Percentiles rank a stretch among this genome's conserved stretches.
These are phyloP conservation scores for Tipula lateralis DNA, from an alignment of 2,888 invertebrate genomes.

Conservation along the genomic window DNA sequence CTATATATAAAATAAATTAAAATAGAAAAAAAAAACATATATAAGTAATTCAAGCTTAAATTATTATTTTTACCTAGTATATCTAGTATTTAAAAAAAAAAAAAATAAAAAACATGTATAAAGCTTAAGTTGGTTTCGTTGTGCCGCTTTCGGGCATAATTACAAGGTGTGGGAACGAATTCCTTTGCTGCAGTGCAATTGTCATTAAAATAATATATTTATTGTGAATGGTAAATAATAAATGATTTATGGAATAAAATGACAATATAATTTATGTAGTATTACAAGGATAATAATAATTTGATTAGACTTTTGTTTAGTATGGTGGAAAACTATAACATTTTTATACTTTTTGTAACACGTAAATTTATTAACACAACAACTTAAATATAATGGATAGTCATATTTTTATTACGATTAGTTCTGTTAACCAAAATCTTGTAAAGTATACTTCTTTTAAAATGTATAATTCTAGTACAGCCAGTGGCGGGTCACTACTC, in stretches of 20 bases:
- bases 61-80: background rate
- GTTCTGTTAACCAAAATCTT: no score
- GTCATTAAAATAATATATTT: background rate
- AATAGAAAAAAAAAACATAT: background rate
- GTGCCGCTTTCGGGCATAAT: background rate
- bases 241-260: background rate
- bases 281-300: background rate
- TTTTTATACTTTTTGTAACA: background rate
- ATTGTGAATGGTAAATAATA: background rate
- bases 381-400: no score
- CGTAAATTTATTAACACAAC: background rate
- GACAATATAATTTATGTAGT: background rate
- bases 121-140: background rate
- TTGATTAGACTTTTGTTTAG: no score
- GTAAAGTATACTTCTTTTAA: no score
- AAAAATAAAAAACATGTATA: background rate
- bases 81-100: background rate
- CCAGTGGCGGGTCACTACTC: no score
- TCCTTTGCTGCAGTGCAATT: slow-evolving; percentile 12
- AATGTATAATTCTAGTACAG: no score
- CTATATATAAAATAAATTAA: slow-evolving; percentile 27
- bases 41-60: slow-evolving; percentile 1
- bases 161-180: background rate
- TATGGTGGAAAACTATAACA: background rate
- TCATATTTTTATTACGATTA: no score